Evolutionary conservation across 2,113 vertebrate genomes (phyloP), one percentile per base, ranked within the genome.

Genomic region (Zosterops hypoxanthus): DNA sequence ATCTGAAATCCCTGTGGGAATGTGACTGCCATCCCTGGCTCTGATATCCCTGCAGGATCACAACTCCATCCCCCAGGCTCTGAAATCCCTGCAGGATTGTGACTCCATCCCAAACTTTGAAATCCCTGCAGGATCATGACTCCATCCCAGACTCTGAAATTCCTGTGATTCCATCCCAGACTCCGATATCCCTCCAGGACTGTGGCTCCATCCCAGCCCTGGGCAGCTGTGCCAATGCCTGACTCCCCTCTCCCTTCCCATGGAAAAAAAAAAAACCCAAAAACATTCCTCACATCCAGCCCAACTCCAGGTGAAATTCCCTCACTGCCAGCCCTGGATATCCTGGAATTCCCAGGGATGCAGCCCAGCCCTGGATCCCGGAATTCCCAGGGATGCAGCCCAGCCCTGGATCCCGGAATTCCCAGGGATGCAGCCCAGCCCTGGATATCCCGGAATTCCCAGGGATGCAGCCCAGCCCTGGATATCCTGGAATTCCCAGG

Each of bases 241-340:
- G 44, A 14, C 25, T 31, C 9, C 44, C 8, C 33, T 36, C 6
- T 15, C 36, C 72, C 46, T 52, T 28, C 24, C 53, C 53, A 26
- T 12, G 71, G 53, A 10, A 39, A 39, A 39, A n/a, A n/a, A n/a
- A n/a, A n/a, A n/a, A n/a, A n/a, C n/a, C n/a, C n/a, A n/a, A n/a
- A n/a, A n/a, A n/a, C n/a, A n/a, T 57, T 15, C 44, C 82, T 3
- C 0, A 15, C 2, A 6, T 24, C 71, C 82, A 8, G 0, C 1
- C 16, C 0, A 1, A 8, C 1, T 1, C 31, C 71, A 14, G 57
- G 6, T 2, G 2, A 1, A 17, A 33, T 11, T 44, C 53, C 71
- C 60, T 11, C 20, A 11, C 47, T 46, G 8, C 44, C 44, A 8
- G 46, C 26, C 49, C 50, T 5, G 50, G 25, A n/a, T n/a, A 52